Base-by-base conservation (phyloP, 1,140 invertebrate genomes). In the Drosophila mayri region DNA sequence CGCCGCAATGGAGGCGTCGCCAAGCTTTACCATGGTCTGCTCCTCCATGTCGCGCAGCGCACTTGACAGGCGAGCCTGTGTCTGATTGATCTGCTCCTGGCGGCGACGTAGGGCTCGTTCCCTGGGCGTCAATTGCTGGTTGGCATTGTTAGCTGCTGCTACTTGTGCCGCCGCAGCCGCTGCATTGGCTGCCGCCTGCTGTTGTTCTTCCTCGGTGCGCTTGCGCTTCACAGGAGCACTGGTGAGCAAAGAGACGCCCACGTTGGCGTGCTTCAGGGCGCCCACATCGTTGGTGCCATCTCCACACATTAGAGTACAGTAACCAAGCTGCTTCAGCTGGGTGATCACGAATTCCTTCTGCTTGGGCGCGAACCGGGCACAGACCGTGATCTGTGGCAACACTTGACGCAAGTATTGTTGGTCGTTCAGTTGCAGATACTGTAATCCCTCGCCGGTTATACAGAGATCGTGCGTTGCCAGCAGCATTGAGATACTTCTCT, bases 231-330 rank as follows among this genome's bases (percentile, higher is more conserved):
- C 96, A 0, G 97, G 97, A 4, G 96, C 96, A 94, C 97, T 98
- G 1, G 98, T 96, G 18, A 99, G 93, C 71, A 99, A 95, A 0
- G 98, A 98, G 37, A 98, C 97, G 57, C 97, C 97, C 93, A 93
- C 93, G 94, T 94, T 82, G 40, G 99, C 98, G 94, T 99, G 99
- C 94, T 99, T 99, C 11, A 99, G 94, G 25, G 99, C 99, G n/a
- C 99, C 99, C 28, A 99, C 99, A 94, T 99, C 99, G 94, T 99
- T 99, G 3, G 99, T 99, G 70, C 99, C 99, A 94, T 99, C 99
- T n/a, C 99, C 99, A 93, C 99, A 99, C 99, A 99, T 99, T 0
- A 99, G 93, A 1, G 98, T 99, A 4, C 95, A 95, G 91, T 95
- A 99, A 22, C 99, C 99, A 2, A 98, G 92, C 32, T 95, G 94